These are phyloP conservation scores for Steinernema hermaphroditum DNA, from an alignment of 2,888 invertebrate species.

Conservation along the genomic window DNA sequence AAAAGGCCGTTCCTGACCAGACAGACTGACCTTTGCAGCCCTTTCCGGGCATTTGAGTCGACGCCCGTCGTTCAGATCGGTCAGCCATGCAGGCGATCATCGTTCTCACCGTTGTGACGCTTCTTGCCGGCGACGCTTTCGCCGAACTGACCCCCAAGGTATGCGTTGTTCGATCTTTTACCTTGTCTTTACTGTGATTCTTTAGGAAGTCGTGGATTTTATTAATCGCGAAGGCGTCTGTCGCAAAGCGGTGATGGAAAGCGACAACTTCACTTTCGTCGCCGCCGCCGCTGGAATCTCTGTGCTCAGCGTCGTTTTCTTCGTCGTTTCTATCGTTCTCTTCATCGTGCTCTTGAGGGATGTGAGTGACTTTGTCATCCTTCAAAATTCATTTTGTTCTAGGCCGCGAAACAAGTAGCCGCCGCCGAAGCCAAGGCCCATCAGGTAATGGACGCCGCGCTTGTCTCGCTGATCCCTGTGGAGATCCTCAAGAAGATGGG, in stretches of 20 bases:
- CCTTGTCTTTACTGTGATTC: neutral
- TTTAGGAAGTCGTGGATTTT: neutral
- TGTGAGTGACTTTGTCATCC: neutral
- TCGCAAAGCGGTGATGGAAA: neutral
- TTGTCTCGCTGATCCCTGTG: neutral
- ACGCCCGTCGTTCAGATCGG: neutral
- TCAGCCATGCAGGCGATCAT: neutral
- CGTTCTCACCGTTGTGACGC: neutral
- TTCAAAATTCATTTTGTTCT: neutral
- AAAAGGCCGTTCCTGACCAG: too few relatives aligned
- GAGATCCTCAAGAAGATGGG: constrained; percentile 26
- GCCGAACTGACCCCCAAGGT: neutral
- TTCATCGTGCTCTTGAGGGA: neutral
- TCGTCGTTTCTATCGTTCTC: neutral
- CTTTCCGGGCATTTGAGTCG: too few relatives aligned
- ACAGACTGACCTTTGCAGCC: too few relatives aligned
- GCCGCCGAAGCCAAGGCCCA: neutral
- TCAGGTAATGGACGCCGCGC: constrained; percentile 3
- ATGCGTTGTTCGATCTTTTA: neutral
- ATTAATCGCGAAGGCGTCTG: neutral
- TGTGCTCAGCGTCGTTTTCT: neutral
- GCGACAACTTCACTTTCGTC: neutral
- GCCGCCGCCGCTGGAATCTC: neutral
- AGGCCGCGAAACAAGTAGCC: neutral
- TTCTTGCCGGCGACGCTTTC: neutral